Percentiles rank a stretch among this genome's conserved stretches.
These are phyloP conservation scores for Sericinus montela DNA, from an alignment of 2,888 invertebrate species.

Conservation along the genomic window DNA sequence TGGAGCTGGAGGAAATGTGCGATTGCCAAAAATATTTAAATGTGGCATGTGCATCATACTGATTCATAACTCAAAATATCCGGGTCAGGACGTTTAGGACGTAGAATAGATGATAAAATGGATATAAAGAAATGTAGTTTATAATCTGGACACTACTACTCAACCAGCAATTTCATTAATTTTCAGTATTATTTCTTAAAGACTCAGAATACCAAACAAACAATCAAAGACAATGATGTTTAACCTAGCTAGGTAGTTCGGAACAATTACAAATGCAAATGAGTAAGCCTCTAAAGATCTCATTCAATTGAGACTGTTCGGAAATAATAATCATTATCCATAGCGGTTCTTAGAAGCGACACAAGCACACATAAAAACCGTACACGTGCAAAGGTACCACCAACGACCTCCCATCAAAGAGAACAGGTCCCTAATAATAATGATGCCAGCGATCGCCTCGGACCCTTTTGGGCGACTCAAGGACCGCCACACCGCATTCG, in stretches of 20 bases:
- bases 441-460: conserved; percentile 39
- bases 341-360: conserved; percentile 39
- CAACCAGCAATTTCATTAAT: conserved; percentile 7
- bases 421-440: conserved; percentile 50
- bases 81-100: too few relatives aligned
- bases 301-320: conserved; percentile 29
- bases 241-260: conserved; percentile 14
- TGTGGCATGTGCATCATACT: too few relatives aligned
- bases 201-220: too few relatives aligned
- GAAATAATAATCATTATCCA: conserved; percentile 29
- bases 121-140: too few relatives aligned
- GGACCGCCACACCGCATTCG: conserved; percentile 55
- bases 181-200: conserved; percentile 9
- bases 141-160: conserved; percentile 2
- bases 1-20: too few relatives aligned
- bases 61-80: too few relatives aligned
- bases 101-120: too few relatives aligned
- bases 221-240: conserved; percentile 19
- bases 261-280: conserved; percentile 27
- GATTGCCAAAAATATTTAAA: too few relatives aligned
- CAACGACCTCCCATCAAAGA: conserved; percentile 55
- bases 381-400: conserved; percentile 42
- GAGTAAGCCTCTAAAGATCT: conserved; percentile 22
- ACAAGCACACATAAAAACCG: conserved; percentile 58
- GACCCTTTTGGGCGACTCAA: conserved; percentile 54